Evolutionary conservation across 1,140 invertebrate genomes (phyloP), one percentile per base, ranked within the genome.

Genomic region (Pissodes strobi): DNA sequence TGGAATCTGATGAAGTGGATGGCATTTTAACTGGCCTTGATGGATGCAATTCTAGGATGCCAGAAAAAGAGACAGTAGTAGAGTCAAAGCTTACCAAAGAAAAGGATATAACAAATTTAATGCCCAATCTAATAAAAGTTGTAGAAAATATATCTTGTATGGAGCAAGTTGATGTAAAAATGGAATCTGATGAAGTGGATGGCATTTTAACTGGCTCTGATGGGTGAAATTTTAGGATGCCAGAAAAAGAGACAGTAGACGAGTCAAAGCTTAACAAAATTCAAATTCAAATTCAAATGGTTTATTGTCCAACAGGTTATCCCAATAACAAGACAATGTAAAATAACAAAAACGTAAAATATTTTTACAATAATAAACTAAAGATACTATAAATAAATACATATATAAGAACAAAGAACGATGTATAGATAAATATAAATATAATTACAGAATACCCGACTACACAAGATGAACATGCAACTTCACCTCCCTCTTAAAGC

Each of bases 171-270:
- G n/a, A n/a, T n/a, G n/a, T n/a, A n/a, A n/a, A n/a, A n/a, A n/a
- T n/a, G n/a, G n/a, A n/a, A n/a, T n/a, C n/a, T n/a, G n/a, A 41
- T 41, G 39, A 41, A 41, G 39, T 41, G 39, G 15, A 41, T 41
- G 39, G 39, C 13, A 41, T 41, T 8, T 41, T 41, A 41, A 41
- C 39, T 41, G 39, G 39, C 15, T 13, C 13, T 41, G 39, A 41
- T 41, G 39, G 39, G 13, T 41, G 6, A 5, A 41, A 41, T 41
- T 41, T 13, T 41, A 41, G 39, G 13, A 41, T 41, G 39, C 39
- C 39, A 41, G 39, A 41, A 41, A 41, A 41, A 41, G 39, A 41
- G 13, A 41, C 39, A 41, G 39, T n/a, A 41, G 39, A 41, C 39
- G 39, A 41, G 6, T 41, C 10, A 41, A 17, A 15, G 39, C 5